These are phyloP conservation scores for Zaprionus tsacasi DNA, from an alignment of 1,140 invertebrate genomes.

Conservation along the genomic window DNA sequence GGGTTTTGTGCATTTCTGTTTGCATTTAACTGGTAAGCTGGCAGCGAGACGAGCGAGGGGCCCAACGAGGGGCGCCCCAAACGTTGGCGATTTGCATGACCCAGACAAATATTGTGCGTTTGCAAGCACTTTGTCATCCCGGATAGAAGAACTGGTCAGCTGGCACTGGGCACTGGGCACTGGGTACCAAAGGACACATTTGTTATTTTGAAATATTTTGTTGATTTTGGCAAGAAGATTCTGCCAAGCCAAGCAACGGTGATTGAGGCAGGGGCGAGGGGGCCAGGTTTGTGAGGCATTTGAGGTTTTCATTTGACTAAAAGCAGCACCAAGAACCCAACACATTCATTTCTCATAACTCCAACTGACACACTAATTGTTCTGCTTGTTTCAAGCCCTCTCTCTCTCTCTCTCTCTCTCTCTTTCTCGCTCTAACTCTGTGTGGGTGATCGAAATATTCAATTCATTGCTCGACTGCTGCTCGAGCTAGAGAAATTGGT, in stretches of 20 bases:
- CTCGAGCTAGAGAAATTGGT: conserved; percentile 57
- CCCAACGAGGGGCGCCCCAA: neutral
- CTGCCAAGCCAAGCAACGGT: conserved; percentile 5
- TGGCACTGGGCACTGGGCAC: conserved; percentile 1
- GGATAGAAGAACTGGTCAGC: neutral
- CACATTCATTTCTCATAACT: conserved; percentile 57
- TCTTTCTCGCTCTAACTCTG: neutral
- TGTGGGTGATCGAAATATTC: conserved; percentile 36
- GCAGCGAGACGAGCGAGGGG: neutral
- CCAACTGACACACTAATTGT: conserved; percentile 75
- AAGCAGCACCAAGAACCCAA: conserved; percentile 47
- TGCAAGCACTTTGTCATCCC: conserved; percentile 75
- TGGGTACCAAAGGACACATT: conserved; percentile 64
- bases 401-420: neutral
- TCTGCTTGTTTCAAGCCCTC: conserved; percentile 49
- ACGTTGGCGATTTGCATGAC: conserved; percentile 68
- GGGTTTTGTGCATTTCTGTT: conserved; percentile 66
- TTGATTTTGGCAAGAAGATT: conserved; percentile 74
- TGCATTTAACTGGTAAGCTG: conserved; percentile 70
- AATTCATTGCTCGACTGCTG: conserved; percentile 33
- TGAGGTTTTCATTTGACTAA: conserved; percentile 79
- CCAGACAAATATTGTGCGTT: conserved; percentile 79
- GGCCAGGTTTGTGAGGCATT: conserved; percentile 39
- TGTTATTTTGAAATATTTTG: conserved; percentile 82
- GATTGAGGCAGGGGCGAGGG: neutral